Conservation (phyloP, 2,797 vertebrate species). For the Florisuga fusca region DNA sequence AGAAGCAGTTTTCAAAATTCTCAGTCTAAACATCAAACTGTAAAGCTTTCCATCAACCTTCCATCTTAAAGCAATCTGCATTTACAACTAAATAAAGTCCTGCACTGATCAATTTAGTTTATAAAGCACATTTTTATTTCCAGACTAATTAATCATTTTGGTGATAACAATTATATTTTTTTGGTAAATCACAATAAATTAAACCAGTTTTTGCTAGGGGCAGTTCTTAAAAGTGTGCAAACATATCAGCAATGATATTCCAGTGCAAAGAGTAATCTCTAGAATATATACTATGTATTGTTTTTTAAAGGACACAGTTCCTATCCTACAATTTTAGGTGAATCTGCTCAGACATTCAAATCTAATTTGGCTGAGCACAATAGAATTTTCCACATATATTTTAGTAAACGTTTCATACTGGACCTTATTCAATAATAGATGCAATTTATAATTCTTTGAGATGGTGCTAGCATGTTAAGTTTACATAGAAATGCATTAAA, state of each 20-base stretch:
- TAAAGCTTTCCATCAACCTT: not conserved
- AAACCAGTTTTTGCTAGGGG: not conserved
- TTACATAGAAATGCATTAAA: not conserved
- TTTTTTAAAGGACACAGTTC: not conserved
- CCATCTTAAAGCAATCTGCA: not conserved
- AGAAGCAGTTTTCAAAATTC: not conserved
- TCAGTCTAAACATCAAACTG: not conserved
- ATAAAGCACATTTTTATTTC: not conserved
- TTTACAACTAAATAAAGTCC: not conserved
- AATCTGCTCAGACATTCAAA: not conserved
- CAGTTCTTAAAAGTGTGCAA: not conserved
- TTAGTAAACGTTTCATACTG: not conserved
- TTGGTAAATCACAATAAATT: not conserved
- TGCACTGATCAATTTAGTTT: not conserved
- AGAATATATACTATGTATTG: not conserved
- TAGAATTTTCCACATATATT: not conserved
- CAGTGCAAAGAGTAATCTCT: not conserved
- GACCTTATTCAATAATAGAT: not conserved
- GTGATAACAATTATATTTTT: accelerated
- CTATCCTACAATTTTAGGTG: not conserved
- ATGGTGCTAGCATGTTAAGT: not conserved
- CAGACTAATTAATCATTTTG: not conserved
- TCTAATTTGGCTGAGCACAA: not conserved
- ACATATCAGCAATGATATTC: not conserved
- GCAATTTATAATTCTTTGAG: not conserved